Conservation (phyloP, 1,140 invertebrate species). For the Dendrolimus kikuchii region DNA sequence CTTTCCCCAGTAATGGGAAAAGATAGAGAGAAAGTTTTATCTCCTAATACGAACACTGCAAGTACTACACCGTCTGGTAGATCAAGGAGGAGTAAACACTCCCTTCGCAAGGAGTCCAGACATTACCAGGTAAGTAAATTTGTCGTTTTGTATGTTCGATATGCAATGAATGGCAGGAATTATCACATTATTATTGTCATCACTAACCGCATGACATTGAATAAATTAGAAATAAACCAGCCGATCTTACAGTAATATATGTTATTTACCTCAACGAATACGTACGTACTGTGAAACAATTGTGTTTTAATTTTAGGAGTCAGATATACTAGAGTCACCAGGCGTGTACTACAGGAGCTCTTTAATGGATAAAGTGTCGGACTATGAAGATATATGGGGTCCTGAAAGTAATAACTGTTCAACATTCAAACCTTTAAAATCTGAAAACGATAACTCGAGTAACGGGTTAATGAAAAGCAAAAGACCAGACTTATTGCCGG, state of each 20-base stretch:
- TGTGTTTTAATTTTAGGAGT: slow-evolving; percentile 76
- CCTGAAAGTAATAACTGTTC: slow-evolving; percentile 77
- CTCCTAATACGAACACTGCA: slow-evolving; percentile 67
- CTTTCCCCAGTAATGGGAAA: slow-evolving; percentile 68
- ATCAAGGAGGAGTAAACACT: slow-evolving; percentile 70
- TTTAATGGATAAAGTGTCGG: slow-evolving; percentile 91
- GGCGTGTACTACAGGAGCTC: slow-evolving; percentile 88
- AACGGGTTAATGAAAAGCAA: slow-evolving; percentile 71
- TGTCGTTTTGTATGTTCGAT: background rate
- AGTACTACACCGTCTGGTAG: slow-evolving; percentile 69
- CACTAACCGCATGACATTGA: slow-evolving; percentile 39
- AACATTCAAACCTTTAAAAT: slow-evolving; percentile 70
- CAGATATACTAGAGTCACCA: slow-evolving; percentile 88
- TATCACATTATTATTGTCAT: slow-evolving; percentile 24
- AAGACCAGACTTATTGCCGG: slow-evolving; percentile 77
- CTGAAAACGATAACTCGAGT: slow-evolving; percentile 70
- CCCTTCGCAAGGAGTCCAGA: slow-evolving; percentile 75
- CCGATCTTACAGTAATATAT: no score
- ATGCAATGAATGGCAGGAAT: slow-evolving; percentile 12
- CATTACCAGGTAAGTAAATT: slow-evolving; percentile 74
- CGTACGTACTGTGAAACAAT: no score
- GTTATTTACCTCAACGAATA: no score
- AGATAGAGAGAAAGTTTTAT: slow-evolving; percentile 68
- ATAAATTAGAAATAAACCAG: background rate
- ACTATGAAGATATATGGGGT: slow-evolving; percentile 96